Evolutionary conservation across 64 coral and sea anemone genomes (phyloP).

Genomic region (Trachythela sp.): DNA sequence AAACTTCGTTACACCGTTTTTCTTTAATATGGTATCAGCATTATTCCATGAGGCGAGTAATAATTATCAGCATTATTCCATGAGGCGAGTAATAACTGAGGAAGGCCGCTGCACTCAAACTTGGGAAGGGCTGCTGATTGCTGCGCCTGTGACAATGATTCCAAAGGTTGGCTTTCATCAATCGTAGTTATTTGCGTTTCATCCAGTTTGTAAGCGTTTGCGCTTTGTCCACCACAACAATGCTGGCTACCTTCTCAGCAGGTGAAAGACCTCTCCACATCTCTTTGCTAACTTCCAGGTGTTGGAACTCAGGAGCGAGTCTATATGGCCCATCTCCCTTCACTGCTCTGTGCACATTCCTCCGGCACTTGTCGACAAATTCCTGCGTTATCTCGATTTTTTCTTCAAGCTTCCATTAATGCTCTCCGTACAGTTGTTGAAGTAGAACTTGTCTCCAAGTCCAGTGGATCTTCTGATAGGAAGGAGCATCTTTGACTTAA

Average conservation of each 20-base stretch:
- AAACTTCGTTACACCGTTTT: constrained; percentile 45
- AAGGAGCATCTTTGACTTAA: constrained; percentile 29
- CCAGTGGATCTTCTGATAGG: background rate
- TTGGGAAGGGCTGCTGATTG: background rate
- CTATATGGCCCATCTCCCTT: constrained; percentile 40
- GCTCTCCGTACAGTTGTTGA: constrained; percentile 16
- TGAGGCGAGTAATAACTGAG: background rate
- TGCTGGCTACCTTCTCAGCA: background rate
- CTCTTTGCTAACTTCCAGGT: constrained; percentile 41
- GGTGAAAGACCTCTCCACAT: constrained; percentile 18
- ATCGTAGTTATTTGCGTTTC: background rate
- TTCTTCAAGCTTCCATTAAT: constrained; percentile 35
- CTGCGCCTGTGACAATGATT: background rate
- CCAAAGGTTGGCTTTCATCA: background rate
- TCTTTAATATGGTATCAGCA: constrained; percentile 46
- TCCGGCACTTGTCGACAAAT: constrained; percentile 39
- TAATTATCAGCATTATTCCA: constrained; percentile 34
- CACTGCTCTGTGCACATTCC: constrained; percentile 47
- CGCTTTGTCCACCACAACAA: background rate
- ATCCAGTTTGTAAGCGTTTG: background rate
- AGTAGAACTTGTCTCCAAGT: constrained; percentile 34
- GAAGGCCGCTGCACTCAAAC: constrained; percentile 45
- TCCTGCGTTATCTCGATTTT: constrained; percentile 13
- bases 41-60: background rate
- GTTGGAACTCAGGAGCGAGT: constrained; percentile 32